Conservation (phyloP, 2,888 invertebrate genomes). For the Erebia palarica region DNA sequence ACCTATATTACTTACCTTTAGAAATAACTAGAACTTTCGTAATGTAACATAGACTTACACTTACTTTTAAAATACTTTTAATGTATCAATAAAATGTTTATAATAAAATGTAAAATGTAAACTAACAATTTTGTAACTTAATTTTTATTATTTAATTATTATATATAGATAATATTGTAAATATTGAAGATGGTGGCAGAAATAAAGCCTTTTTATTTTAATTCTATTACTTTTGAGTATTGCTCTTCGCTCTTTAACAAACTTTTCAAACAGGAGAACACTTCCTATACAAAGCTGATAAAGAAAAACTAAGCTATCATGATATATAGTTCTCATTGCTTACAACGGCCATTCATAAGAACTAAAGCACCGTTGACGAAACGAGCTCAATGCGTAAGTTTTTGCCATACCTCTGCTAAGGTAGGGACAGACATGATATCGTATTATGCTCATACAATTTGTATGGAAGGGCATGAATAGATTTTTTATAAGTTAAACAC, state of each 20-base stretch:
- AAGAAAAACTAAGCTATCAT: slow-evolving; percentile 11
- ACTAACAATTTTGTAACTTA: too few species aligned
- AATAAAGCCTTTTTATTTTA: too few species aligned
- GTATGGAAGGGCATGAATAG: slow-evolving; percentile 1
- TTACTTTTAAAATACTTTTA: too few species aligned
- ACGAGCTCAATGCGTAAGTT: slow-evolving; percentile 27
- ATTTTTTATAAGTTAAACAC: neutral
- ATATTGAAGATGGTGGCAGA: too few species aligned
- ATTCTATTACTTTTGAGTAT: too few species aligned
- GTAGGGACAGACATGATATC: slow-evolving; percentile 10
- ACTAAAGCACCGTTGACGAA: slow-evolving; percentile 33
- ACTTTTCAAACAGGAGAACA: neutral
- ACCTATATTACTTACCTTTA: too few species aligned
- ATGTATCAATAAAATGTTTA: too few species aligned
- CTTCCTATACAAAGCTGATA: neutral
- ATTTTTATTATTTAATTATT: too few species aligned
- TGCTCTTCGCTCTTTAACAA: neutral
- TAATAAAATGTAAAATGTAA: too few species aligned
- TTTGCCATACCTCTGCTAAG: slow-evolving; percentile 19
- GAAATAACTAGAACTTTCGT: too few species aligned
- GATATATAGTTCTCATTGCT: slow-evolving; percentile 14
- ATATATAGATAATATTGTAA: too few species aligned
- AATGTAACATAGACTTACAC: too few species aligned
- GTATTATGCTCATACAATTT: slow-evolving; percentile 4
- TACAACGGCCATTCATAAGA: slow-evolving; percentile 26